Percentiles rank a stretch among this genome's conserved stretches.
Conservation (phyloP, 2,888 invertebrate species). For the Pachycephus smyrnensis region DNA sequence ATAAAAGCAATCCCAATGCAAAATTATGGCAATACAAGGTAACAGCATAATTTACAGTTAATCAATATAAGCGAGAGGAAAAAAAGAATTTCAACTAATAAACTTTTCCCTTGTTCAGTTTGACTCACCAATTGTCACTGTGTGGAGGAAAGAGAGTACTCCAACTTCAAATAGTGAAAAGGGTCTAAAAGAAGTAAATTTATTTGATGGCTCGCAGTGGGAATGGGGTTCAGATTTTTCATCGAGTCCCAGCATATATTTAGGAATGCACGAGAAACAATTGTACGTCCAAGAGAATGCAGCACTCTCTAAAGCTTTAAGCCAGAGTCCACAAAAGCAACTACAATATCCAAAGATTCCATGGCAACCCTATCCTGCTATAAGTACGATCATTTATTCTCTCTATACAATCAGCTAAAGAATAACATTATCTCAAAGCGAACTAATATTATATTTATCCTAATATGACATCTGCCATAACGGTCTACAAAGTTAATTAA, state of each 20-base stretch:
- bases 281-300: constrained; percentile 68
- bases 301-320: constrained; percentile 40
- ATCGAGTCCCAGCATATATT: constrained; percentile 78
- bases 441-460: not conserved
- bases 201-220: constrained; percentile 76
- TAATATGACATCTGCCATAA: not conserved
- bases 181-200: constrained; percentile 75
- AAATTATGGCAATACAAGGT: constrained; percentile 85
- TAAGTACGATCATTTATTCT: constrained; percentile 51
- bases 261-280: constrained; percentile 87
- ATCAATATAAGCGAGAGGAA: constrained; percentile 25
- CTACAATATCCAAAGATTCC: constrained; percentile 70
- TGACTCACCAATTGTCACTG: constrained; percentile 85
- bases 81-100: constrained; percentile 47
- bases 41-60: constrained; percentile 11
- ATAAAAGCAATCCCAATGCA: constrained; percentile 70
- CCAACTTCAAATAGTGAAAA: constrained; percentile 62
- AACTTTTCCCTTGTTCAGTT: constrained; percentile 70
- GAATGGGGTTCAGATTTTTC: constrained; percentile 65
- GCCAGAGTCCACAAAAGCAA: constrained; percentile 26
- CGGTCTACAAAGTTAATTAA: not conserved
- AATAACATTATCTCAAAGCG: not conserved
- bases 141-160: constrained; percentile 77
- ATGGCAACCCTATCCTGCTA: constrained; percentile 80
- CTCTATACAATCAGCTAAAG: not conserved